Base-by-base conservation (phyloP, 1,140 invertebrate genomes). In the Centruroides sculpturatus region DNA sequence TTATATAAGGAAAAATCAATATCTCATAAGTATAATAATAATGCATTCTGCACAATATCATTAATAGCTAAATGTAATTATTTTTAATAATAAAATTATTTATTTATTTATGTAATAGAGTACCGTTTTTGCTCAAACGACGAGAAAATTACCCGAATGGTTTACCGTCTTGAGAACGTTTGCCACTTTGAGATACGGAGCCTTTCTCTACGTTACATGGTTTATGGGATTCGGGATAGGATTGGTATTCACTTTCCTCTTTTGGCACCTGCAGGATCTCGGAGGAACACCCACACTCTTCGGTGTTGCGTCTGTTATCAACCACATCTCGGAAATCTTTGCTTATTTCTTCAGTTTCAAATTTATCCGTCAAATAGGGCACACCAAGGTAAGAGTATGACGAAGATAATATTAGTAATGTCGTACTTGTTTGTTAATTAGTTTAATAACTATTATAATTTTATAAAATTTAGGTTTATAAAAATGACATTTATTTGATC, bases 201-300 rank as follows among this genome's bases (percentile, higher is more conserved):
- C 92, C 0, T 97, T 98, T 71, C 81, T 99, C 8, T 90, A 97
- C 69, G 89, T 98, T 0, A 87, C 93, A 23, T 98, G 94, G 91
- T 95, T 93, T 75, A 96, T 99, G 92, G 96, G 96, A 55, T 94
- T 98, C 71, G 96, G 96, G n/a, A 96, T 98, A 68, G 96, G 96
- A 1, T 78, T 99, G 64, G 96, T 98, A 61, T 99, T 99, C 75
- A 96, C 95, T 3, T 99, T 99, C 76, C 83, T 99, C 35, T 99
- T 98, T 76, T 99, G 96, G 96, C 95, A 99, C 78, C 79, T 99
- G 47, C 72, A 96, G 79, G 96, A 99, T 72, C 88, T 93, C 68
- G 93, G 91, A 3, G 96, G 96, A 12, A 87, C 91, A 0, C 94
- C 96, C 4, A 98, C 95, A 0, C 80, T 99, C 0, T 99, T 99